Percentiles rank a stretch among this genome's conserved stretches.
Evolutionary conservation across 2,113 vertebrate species (phyloP).

Genomic region (Bos taurus): ARS-UCD2.0 NC_037334.1:43185501-43186000

Average conservation of each 20-base stretch:
- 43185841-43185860: not conserved
- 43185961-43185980: not conserved
- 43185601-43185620: not conserved
- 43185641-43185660: not conserved
- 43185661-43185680: not conserved
- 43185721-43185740: not conserved
- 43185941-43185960: not conserved
- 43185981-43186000: not conserved
- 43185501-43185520: fast-evolving
- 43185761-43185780: not conserved
- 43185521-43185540: not conserved
- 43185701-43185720: not conserved
- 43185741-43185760: not conserved
- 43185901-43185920: not conserved
- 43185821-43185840: not conserved
- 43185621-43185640: not conserved
- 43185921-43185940: not conserved
- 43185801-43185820: not conserved
- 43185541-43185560: not conserved
- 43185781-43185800: not conserved
- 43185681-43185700: not conserved
- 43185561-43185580: not conserved
- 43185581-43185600: not conserved
- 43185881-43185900: not conserved
- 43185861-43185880: not conserved